Conservation (phyloP, 2,113 vertebrate species). For the Mobula hypostoma region DNA sequence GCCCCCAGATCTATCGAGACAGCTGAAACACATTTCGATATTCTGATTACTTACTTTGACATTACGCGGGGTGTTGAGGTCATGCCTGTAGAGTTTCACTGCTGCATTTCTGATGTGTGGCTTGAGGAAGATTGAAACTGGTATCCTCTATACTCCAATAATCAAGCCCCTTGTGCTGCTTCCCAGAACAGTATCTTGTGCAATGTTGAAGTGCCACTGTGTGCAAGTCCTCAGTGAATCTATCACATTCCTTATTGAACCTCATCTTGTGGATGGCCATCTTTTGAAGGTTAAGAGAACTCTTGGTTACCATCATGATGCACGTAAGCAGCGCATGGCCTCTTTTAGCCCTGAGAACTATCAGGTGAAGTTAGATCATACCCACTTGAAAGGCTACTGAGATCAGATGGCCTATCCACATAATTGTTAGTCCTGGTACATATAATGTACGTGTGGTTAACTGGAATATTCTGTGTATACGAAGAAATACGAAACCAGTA, state of each 20-base stretch:
- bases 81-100: no score
- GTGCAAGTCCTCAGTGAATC: background rate
- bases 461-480: background rate
- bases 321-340: background rate
- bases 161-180: background rate
- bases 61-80: no score
- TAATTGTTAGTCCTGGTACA: background rate
- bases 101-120: no score
- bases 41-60: no score
- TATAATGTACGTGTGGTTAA: no score
- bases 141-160: background rate
- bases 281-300: background rate
- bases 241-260: background rate
- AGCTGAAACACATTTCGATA: no score
- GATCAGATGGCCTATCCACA: background rate
- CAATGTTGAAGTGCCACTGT: no score
- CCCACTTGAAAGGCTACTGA: background rate
- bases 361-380: background rate
- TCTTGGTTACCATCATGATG: background rate
- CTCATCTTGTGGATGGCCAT: background rate
- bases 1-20: no score
- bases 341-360: background rate
- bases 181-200: no score
- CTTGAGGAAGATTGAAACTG: background rate
- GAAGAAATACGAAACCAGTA: background rate